Percentiles rank a stretch among this genome's conserved stretches.
These are phyloP conservation scores for Amphiura filiformis DNA, from an alignment of 35 echinoderm and acorn worm species.

Conservation along the genomic window DNA sequence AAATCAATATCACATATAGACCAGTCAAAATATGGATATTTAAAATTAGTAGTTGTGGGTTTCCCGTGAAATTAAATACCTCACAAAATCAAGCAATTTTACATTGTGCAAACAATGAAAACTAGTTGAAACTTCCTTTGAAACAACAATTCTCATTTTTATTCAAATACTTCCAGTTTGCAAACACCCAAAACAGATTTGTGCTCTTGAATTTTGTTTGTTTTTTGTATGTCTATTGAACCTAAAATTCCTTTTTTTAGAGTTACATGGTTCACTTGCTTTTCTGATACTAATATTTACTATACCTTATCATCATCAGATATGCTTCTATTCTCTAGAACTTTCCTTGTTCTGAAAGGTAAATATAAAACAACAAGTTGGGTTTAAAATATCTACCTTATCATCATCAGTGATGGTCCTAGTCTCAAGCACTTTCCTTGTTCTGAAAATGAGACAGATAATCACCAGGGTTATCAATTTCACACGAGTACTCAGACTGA, in stretches of 20 bases:
- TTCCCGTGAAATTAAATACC: too few relatives aligned
- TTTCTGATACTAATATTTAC: too few relatives aligned
- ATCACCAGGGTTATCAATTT: background rate
- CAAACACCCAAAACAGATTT: background rate
- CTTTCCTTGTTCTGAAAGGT: background rate
- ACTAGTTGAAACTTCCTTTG: too few relatives aligned
- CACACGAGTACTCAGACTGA: too few relatives aligned
- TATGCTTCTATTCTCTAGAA: constrained; percentile 12
- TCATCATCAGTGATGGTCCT: background rate
- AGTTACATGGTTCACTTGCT: background rate
- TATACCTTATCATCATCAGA: constrained; percentile 2
- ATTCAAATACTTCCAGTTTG: too few relatives aligned
- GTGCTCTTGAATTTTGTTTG: background rate
- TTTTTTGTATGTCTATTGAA: background rate
- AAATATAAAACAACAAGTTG: background rate
- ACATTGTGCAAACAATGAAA: too few relatives aligned
- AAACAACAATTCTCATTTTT: too few relatives aligned
- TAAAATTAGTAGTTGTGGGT: too few relatives aligned
- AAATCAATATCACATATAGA: too few relatives aligned
- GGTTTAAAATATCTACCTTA: constrained; percentile 8
- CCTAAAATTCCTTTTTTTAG: background rate
- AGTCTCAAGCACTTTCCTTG: constrained; percentile 7
- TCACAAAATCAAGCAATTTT: too few relatives aligned
- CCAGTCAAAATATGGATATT: too few relatives aligned
- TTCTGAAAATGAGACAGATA: background rate